phyloP scores from a whole-genome alignment of 2,888 invertebrate genomes.

The Lottia scabra region DNA sequence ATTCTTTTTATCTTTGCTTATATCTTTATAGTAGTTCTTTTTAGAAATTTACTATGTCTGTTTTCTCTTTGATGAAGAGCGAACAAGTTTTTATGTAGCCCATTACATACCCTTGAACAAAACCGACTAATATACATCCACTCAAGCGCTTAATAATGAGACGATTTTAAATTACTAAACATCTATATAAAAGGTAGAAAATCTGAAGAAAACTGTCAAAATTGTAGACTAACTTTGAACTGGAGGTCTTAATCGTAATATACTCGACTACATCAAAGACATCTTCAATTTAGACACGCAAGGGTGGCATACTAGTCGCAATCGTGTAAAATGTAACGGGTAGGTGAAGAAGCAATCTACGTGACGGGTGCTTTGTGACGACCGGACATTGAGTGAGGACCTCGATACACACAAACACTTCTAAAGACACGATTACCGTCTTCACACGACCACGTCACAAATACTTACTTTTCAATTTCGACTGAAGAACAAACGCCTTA shows the following conservation, averaged over 20 bases:
- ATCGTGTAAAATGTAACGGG: not conserved
- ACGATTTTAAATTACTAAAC: not conserved
- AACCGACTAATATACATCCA: not conserved
- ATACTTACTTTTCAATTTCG: not conserved
- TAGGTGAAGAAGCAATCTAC: constrained; percentile 4
- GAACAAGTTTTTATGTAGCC: too few relatives aligned
- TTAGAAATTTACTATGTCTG: too few relatives aligned
- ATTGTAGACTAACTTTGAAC: constrained; percentile 6
- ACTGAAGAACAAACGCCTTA: not conserved
- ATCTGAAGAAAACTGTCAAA: not conserved
- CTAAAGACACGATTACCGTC: constrained; percentile 2
- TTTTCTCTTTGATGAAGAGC: too few relatives aligned
- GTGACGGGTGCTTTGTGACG: not conserved
- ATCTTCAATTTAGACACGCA: not conserved
- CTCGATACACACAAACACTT: constrained; percentile 4
- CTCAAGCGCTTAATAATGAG: not conserved
- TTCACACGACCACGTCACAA: not conserved
- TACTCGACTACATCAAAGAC: not conserved
- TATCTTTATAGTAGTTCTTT: too few relatives aligned
- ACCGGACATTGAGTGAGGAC: not conserved
- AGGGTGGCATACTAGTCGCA: constrained; percentile 1
- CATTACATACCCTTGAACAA: too few relatives aligned
- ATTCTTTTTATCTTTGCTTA: too few relatives aligned
- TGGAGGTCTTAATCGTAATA: not conserved
- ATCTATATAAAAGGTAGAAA: not conserved